Evolutionary conservation across 2,888 invertebrate species (phyloP).

Genomic region (Trissonchulus sp.): DNA sequence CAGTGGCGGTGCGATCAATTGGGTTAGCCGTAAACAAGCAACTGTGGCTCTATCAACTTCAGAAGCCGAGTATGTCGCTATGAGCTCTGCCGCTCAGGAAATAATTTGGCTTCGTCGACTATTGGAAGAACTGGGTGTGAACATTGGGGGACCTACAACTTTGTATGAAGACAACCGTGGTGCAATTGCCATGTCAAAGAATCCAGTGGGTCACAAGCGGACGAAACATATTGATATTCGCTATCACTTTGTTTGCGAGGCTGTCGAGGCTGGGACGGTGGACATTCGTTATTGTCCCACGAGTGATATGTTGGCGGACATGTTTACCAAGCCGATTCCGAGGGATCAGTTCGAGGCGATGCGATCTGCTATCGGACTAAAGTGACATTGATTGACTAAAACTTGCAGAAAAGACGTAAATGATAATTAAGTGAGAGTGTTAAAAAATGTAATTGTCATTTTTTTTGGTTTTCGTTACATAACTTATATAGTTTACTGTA

Average conservation of each 20-base stretch:
- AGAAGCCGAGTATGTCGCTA: slow-evolving; percentile 50
- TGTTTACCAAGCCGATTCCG: slow-evolving; percentile 21
- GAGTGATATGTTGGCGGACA: background rate
- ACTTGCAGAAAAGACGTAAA: too few relatives aligned
- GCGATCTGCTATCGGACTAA: too few relatives aligned
- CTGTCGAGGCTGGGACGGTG: background rate
- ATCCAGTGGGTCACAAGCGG: background rate
- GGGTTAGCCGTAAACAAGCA: slow-evolving; percentile 47
- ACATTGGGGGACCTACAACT: background rate
- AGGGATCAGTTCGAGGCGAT: too few relatives aligned
- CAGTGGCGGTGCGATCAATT: slow-evolving; percentile 43
- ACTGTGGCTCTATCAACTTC: slow-evolving; percentile 48
- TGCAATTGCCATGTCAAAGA: slow-evolving; percentile 7
- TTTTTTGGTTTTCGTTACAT: too few relatives aligned
- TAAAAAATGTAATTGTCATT: too few relatives aligned
- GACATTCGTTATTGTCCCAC: background rate
- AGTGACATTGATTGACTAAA: too few relatives aligned
- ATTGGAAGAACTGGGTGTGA: background rate
- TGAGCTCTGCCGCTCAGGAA: slow-evolving; percentile 37
- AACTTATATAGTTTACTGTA: too few relatives aligned
- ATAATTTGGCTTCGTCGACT: slow-evolving; percentile 35
- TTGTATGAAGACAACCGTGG: background rate
- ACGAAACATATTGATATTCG: background rate
- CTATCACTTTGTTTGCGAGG: slow-evolving; percentile 5
- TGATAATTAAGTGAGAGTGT: too few relatives aligned